These are phyloP conservation scores for Apostichopus leukothele DNA, from an alignment of 53 echinoderm and acorn worm species.

Conservation along the genomic window DNA sequence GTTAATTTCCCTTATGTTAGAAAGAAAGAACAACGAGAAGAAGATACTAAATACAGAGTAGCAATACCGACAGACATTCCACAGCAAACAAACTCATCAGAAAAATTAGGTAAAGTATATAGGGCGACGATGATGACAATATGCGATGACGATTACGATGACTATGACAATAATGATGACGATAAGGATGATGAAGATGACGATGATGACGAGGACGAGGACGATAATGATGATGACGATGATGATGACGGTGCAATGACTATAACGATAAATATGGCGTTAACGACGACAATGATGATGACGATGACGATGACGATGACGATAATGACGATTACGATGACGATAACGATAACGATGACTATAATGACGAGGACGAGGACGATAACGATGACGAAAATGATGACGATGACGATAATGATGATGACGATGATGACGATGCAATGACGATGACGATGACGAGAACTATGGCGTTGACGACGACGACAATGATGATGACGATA, in stretches of 20 bases:
- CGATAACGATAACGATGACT: neutral
- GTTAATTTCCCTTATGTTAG: neutral
- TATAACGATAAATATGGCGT: too few species aligned
- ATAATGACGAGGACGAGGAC: constrained; percentile 19
- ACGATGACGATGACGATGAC: too few species aligned
- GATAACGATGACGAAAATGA: neutral
- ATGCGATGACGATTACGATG: too few species aligned
- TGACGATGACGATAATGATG: neutral
- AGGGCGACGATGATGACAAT: too few species aligned
- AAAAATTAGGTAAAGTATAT: neutral
- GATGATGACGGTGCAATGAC: too few species aligned
- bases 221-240: too few species aligned
- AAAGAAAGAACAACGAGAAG: neutral
- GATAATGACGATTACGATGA: neutral
- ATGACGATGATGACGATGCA: neutral
- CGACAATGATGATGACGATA: constrained; percentile 10
- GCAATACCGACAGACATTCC: neutral
- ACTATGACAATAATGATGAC: too few species aligned
- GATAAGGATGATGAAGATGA: too few species aligned
- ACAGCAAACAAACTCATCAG: neutral
- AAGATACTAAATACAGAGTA: neutral
- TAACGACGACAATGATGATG: too few species aligned
- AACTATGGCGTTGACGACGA: neutral
- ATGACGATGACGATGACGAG: constrained; percentile 5
- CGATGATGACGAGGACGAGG: too few species aligned